Evolutionary conservation across 1,140 invertebrate species (phyloP).

Genomic region (Drosophila neocordata): DNA sequence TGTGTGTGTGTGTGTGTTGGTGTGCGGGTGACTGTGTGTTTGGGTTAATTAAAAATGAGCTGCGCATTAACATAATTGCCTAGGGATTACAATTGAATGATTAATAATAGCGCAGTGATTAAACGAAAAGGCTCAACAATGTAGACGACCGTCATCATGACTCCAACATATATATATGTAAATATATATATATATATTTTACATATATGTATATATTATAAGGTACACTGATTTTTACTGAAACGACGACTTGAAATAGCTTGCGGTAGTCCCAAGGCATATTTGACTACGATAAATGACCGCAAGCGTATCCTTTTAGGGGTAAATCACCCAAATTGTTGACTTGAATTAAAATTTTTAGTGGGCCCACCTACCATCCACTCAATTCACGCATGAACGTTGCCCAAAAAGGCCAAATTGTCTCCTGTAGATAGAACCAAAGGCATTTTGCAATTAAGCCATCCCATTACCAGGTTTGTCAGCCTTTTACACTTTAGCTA

Average conservation of each 20-base stretch:
- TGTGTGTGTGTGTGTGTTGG: slow-evolving; percentile 12
- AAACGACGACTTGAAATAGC: not conserved
- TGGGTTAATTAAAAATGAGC: slow-evolving; percentile 66
- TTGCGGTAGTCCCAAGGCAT: not conserved
- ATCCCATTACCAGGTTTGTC: not conserved
- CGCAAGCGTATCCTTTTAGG: slow-evolving; percentile 2
- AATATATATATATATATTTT: not conserved
- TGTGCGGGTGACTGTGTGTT: slow-evolving; percentile 18
- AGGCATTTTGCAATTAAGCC: not conserved
- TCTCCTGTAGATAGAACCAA: not conserved
- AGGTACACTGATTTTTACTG: not conserved
- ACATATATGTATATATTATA: not conserved
- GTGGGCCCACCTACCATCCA: not conserved
- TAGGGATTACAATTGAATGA: slow-evolving; percentile 66
- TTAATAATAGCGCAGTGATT: slow-evolving; percentile 65
- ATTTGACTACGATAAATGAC: not conserved
- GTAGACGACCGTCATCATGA: slow-evolving; percentile 41
- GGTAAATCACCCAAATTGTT: not conserved
- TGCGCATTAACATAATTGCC: slow-evolving; percentile 65
- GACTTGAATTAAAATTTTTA: slow-evolving; percentile 6
- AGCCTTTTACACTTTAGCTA: not conserved
- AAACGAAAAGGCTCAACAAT: slow-evolving; percentile 44
- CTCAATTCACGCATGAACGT: not conserved
- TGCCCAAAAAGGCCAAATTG: not conserved
- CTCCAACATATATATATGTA: not conserved